Evolutionary conservation across 2,113 vertebrate genomes (phyloP), one percentile per base, ranked within the genome.

Genomic region (Gorsachius goisagi): DNA sequence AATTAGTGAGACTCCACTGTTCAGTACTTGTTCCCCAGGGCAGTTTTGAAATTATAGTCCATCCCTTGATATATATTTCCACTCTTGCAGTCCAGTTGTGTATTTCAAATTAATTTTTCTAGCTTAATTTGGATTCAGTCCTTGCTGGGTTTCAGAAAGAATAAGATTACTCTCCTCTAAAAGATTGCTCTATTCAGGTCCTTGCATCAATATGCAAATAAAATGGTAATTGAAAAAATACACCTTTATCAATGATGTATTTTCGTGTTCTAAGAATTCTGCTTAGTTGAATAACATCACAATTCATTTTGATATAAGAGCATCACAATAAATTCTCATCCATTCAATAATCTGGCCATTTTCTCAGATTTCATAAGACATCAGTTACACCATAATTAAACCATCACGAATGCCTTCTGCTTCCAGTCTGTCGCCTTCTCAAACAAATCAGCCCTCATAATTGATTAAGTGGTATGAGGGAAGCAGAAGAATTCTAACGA

Each of bases 341-440:
- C 27, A 56, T 92, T 94, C 50, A 27, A 37, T 90, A 41, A 82
- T 47, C 5, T 73, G 37, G 9, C 24, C 33, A 30, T 32, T 88
- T 92, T 82, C 58, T 80, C 44, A 18, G 58, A 88, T 71, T 78
- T 88, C 9, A 1, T 71, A 85, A 91, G 6, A 35, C 44, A 44
- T n/a, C 53, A 80, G 12, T 82, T 80, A 87, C 95, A 74, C 33
- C 20, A 26, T 82, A 85, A 92, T 88, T 89, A 89, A 95, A 59
- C 23, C 28, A 50, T 71, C 14, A 45, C 17, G 7, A 89, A 52
- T 83, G 24, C 35, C 44, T 74, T 93, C 55, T 60, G 37, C 49
- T 85, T 90, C 63, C 35, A 35, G 22, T 67, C 41, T 78, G 39
- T 76, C 56, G 12, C 56, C 56, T 88, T 90, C 56, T 89, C 71